Conservation (phyloP, 2,113 vertebrate genomes). For the Rhodinocichla rosea region DNA sequence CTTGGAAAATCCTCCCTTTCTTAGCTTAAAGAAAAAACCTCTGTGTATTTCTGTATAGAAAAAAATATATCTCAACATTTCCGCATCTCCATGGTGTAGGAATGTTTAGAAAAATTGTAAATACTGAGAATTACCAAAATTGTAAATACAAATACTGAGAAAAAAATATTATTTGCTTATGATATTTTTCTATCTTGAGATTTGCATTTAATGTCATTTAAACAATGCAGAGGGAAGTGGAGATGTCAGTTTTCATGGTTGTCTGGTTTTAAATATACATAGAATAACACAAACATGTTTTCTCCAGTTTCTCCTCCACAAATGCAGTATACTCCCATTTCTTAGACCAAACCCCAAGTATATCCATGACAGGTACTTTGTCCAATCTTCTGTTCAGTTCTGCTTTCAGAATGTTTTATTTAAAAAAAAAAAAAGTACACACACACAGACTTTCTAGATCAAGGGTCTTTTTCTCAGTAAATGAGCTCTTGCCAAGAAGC, state of each 20-base stretch:
- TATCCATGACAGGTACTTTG: background rate
- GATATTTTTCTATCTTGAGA: background rate
- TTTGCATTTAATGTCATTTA: background rate
- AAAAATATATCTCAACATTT: background rate
- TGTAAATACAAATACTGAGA: background rate
- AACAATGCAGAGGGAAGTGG: background rate
- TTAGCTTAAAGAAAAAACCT: background rate
- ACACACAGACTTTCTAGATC: background rate
- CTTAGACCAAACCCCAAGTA: background rate
- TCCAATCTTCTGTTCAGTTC: background rate
- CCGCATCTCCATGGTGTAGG: background rate
- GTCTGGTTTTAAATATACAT: background rate
- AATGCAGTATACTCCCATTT: background rate
- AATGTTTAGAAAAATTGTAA: background rate
- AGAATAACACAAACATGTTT: background rate
- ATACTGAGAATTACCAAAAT: too few relatives aligned
- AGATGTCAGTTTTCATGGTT: background rate
- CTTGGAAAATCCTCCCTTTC: background rate
- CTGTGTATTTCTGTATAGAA: background rate
- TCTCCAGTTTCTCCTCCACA: background rate
- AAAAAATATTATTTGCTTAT: background rate
- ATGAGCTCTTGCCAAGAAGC: background rate
- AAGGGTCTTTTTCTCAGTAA: background rate
- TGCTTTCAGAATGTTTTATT: background rate
- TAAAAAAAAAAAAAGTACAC: background rate